These are phyloP conservation scores for Tragopan temminckii DNA, from an alignment of 2,797 vertebrate species.

Conservation along the genomic window DNA sequence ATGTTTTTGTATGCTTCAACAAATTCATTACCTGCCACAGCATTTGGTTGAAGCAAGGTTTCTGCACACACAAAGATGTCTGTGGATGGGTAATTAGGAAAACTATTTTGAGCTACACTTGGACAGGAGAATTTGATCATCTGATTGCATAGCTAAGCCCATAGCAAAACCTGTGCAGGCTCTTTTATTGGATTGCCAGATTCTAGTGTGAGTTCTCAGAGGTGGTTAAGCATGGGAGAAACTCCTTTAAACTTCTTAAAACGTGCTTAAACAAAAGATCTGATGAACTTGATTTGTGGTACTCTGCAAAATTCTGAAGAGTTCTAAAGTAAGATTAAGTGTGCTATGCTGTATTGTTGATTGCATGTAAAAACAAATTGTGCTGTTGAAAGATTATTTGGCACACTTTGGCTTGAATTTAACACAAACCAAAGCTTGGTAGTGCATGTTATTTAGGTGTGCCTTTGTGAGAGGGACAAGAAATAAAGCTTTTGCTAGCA, in stretches of 20 bases:
- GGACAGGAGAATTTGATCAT: rapidly evolving
- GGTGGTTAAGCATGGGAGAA: not conserved
- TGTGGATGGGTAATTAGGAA: not conserved
- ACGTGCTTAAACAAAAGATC: not conserved
- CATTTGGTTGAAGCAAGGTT: too few relatives aligned
- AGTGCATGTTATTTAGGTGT: not conserved
- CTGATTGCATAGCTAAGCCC: not conserved
- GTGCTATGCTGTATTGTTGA: not conserved
- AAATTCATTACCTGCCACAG: too few relatives aligned
- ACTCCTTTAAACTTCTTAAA: not conserved
- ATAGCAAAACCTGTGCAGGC: not conserved
- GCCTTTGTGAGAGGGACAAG: not conserved
- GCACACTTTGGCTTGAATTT: not conserved
- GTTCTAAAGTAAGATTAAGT: not conserved
- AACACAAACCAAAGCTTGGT: too few relatives aligned
- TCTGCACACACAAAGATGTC: not conserved
- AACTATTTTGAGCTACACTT: not conserved
- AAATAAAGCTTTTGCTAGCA: not conserved
- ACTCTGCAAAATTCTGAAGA: not conserved
- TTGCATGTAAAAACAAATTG: not conserved
- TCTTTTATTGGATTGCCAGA: not conserved
- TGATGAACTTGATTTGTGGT: not conserved
- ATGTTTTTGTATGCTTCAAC: not conserved
- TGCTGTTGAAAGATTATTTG: not conserved
- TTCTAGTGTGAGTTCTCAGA: not conserved